Evolutionary conservation across 2,888 invertebrate species (phyloP).

Genomic region (Limenitis camilla): DNA sequence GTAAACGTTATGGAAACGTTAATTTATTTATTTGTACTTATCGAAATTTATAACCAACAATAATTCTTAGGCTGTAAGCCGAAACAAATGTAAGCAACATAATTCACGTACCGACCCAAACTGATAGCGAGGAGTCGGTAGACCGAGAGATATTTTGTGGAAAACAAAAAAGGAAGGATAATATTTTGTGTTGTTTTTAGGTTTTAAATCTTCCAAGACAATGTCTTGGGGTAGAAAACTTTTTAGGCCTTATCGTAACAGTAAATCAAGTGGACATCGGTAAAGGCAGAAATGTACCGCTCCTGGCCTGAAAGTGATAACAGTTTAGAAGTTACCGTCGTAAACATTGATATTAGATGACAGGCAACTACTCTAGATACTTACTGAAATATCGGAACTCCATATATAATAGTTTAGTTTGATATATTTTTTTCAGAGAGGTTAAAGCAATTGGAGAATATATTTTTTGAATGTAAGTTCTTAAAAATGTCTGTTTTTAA

Average conservation of each 20-base stretch:
- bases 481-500: too few relatives aligned
- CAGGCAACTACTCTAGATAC: conserved; percentile 12
- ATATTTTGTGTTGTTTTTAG: conserved; percentile 39
- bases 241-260: conserved; percentile 64
- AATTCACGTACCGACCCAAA: conserved; percentile 21
- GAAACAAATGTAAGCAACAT: conserved; percentile 18
- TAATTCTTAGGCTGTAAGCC: neutral
- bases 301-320: conserved; percentile 56
- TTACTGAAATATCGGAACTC: conserved; percentile 11
- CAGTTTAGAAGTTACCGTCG: conserved; percentile 48
- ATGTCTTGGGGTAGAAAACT: conserved; percentile 46
- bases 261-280: conserved; percentile 67
- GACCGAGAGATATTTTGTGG: conserved; percentile 25
- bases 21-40: too few relatives aligned
- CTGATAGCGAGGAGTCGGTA: conserved; percentile 22
- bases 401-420: too few relatives aligned
- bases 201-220: conserved; percentile 59
- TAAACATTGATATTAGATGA: conserved; percentile 53
- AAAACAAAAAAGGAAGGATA: conserved; percentile 28
- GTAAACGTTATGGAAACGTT: too few relatives aligned
- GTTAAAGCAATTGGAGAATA: too few relatives aligned
- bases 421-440: too few relatives aligned
- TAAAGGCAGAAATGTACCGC: conserved; percentile 48
- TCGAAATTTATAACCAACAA: neutral
- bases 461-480: too few relatives aligned